These are phyloP conservation scores for Odontophorus gujanensis DNA, from an alignment of 2,113 vertebrate genomes.

Conservation along the genomic window DNA sequence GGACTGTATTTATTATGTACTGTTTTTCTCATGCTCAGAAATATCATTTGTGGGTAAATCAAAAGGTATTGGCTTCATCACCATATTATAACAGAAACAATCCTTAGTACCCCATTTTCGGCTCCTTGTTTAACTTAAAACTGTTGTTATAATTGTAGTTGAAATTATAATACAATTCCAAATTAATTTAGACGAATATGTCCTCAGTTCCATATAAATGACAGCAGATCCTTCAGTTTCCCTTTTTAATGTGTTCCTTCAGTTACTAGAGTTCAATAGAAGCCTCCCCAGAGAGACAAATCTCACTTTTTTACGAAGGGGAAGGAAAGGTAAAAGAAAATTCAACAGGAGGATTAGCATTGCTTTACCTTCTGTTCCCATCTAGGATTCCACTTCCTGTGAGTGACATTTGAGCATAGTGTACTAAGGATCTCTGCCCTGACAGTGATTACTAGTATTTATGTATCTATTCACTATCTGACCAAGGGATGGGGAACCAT, in stretches of 20 bases:
- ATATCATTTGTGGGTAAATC: background rate
- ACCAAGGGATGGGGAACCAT: background rate
- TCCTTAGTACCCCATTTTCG: background rate
- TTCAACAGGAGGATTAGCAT: background rate
- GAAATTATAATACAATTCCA: background rate
- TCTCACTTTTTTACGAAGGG: background rate
- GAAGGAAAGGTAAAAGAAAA: background rate
- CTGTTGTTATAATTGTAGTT: background rate
- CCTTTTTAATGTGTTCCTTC: background rate
- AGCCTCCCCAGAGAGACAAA: background rate
- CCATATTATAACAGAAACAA: background rate
- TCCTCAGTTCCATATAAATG: background rate
- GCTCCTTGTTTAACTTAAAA: background rate
- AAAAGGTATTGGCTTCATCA: background rate
- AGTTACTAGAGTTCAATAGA: background rate
- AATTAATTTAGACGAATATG: background rate
- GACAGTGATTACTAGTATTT: background rate
- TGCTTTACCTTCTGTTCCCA: background rate
- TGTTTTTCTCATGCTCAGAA: background rate
- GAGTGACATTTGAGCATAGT: fast-evolving
- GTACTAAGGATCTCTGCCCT: background rate
- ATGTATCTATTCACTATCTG: background rate
- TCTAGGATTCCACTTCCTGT: background rate
- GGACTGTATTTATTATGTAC: background rate
- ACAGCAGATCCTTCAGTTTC: background rate